A percentile compares a stretch with the other conserved stretches of the same genome.
Conservation (phyloP, 92 coral and sea anemone genomes). For the Zoanthus sansibaricus region DNA sequence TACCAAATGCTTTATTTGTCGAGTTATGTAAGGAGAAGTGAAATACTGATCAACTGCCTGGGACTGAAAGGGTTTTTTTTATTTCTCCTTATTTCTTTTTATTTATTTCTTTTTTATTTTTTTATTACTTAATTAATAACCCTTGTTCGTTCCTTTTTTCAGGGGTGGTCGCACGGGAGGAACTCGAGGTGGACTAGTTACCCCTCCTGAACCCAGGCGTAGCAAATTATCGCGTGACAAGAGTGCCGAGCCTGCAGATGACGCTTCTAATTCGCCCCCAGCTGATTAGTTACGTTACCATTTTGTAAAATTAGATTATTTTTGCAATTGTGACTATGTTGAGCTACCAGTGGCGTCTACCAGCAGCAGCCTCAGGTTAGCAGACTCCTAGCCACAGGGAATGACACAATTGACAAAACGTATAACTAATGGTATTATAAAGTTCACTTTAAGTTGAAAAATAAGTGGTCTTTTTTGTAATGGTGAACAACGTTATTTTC, state of each 20-base stretch:
- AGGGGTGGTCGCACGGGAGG: conserved; percentile 49
- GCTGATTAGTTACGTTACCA: conserved; percentile 9
- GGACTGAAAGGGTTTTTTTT: too few species aligned
- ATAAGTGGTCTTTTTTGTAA: conserved; percentile 24
- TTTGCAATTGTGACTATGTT: conserved; percentile 25
- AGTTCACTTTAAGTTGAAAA: conserved; percentile 37
- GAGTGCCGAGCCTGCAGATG: conserved; percentile 7
- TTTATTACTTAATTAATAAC: background rate
- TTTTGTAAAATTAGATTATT: conserved; percentile 32
- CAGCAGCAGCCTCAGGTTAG: background rate
- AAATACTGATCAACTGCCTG: too few species aligned
- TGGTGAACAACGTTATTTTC: conserved; percentile 20
- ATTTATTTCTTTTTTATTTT: background rate
- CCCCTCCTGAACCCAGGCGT: conserved; percentile 93
- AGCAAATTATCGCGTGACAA: conserved; percentile 27
- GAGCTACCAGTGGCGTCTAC: background rate
- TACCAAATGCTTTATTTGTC: too few species aligned
- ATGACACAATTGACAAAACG: background rate
- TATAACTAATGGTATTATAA: conserved; percentile 28
- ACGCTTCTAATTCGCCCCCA: conserved; percentile 23
- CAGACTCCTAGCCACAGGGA: background rate
- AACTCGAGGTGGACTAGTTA: conserved; percentile 91
- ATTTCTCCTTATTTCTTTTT: too few species aligned
- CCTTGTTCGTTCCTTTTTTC: background rate
- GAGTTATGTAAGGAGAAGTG: too few species aligned